Evolutionary conservation across 2,888 invertebrate genomes (phyloP).

Genomic region (Tetragonisca angustula): DNA sequence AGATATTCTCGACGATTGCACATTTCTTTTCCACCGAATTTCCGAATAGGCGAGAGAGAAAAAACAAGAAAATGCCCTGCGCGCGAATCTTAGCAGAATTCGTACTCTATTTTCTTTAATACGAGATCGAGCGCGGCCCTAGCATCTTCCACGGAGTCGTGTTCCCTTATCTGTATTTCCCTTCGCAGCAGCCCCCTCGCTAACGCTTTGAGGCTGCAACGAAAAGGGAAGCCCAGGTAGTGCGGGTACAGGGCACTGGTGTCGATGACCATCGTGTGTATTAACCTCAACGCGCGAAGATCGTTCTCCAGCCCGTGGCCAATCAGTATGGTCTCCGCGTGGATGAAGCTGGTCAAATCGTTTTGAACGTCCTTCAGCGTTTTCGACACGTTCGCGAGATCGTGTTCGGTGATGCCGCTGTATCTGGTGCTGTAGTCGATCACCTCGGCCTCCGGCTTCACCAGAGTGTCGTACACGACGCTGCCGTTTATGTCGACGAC

Average conservation of each 20-base stretch:
- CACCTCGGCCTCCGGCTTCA: constrained; percentile 92
- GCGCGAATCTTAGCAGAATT: constrained; percentile 42
- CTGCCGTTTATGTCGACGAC: constrained; percentile 91
- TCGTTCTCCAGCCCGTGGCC: constrained; percentile 99
- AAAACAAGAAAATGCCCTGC: too few relatives aligned
- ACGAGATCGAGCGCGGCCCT: constrained; percentile 95
- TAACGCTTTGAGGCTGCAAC: constrained; percentile 92
- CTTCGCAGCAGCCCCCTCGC: constrained; percentile 90
- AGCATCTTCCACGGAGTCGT: constrained; percentile 97
- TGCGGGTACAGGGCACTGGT: constrained; percentile 96
- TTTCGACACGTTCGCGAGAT: constrained; percentile 87
- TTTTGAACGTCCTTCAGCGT: constrained; percentile 92
- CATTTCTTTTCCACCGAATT: background rate
- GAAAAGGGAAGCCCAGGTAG: constrained; percentile 91
- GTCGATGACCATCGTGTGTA: constrained; percentile 94
- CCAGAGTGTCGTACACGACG: constrained; percentile 92
- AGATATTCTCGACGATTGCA: background rate
- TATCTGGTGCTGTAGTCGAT: constrained; percentile 98
- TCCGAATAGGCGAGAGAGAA: too few relatives aligned
- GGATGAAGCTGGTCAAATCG: constrained; percentile 92
- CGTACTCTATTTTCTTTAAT: constrained; percentile 83
- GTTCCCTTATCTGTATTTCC: constrained; percentile 92
- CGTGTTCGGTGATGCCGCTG: constrained; percentile 93
- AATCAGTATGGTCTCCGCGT: constrained; percentile 94
- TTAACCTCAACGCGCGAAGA: constrained; percentile 92